phyloP scores from a whole-genome alignment of 2,888 invertebrate species.

The Pristionchus fissidentatus region DNA sequence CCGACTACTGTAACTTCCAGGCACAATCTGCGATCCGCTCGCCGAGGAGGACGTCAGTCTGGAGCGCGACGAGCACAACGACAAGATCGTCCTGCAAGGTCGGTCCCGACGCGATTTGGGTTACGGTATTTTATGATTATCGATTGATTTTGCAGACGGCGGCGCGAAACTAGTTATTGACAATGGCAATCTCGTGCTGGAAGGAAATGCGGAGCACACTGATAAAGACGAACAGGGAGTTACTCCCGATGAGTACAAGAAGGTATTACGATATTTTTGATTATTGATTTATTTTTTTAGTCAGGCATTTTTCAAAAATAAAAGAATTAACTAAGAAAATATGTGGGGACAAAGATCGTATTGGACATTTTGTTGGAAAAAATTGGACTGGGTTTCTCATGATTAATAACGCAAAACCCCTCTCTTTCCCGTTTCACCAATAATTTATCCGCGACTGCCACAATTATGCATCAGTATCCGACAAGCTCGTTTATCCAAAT shows the following conservation, averaged over 20 bases:
- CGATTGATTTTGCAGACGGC: constrained; percentile 54
- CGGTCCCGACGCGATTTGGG: neutral
- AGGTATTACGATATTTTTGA: no score
- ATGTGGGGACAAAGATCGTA: no score
- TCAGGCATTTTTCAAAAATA: neutral
- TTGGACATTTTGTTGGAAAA: no score
- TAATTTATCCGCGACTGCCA: no score
- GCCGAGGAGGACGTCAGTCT: constrained; percentile 18
- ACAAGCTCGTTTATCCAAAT: no score
- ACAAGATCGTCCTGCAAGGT: constrained; percentile 3
- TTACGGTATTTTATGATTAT: neutral
- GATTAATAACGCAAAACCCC: no score
- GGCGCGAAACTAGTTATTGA: constrained; percentile 57
- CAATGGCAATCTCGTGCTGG: constrained; percentile 49
- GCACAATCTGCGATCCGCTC: constrained; percentile 52
- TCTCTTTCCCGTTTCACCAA: no score
- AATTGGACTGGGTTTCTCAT: no score
- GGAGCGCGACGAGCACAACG: constrained; percentile 40
- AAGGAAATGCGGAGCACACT: constrained; percentile 11
- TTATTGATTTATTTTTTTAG: neutral
- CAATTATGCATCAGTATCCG: no score
- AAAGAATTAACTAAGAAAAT: no score
- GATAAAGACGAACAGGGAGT: neutral
- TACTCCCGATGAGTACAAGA: constrained; percentile 42
- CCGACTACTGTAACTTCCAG: neutral